Percentiles rank a stretch among this genome's conserved stretches.
Evolutionary conservation across 1,140 invertebrate genomes (phyloP).

Genomic region (Hyles euphorbiae): DNA sequence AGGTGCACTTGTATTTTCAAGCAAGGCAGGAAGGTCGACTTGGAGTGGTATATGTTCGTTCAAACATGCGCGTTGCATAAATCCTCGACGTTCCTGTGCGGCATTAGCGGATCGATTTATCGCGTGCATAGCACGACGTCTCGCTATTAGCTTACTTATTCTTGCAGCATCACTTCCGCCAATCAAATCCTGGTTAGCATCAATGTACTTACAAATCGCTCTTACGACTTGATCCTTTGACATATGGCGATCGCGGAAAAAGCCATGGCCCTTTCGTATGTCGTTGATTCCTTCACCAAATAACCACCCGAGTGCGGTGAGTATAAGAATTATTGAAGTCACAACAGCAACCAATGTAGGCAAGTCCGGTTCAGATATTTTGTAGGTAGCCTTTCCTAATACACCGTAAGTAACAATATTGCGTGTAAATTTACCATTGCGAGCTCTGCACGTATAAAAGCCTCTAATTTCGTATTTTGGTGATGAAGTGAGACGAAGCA

Average conservation of each 20-base stretch:
- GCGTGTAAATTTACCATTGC: constrained; percentile 32
- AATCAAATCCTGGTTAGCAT: constrained; percentile 41
- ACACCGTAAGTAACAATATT: constrained; percentile 62
- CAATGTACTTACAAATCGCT: constrained; percentile 48
- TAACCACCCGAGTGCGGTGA: constrained; percentile 50
- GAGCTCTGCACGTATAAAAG: constrained; percentile 57
- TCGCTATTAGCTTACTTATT: constrained; percentile 42
- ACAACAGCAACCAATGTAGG: constrained; percentile 45
- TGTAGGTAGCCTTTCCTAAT: constrained; percentile 41
- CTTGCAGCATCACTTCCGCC: constrained; percentile 34
- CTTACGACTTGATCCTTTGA: constrained; percentile 48
- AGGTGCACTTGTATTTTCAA: constrained; percentile 30
- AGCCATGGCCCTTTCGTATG: constrained; percentile 53
- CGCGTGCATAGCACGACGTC: constrained; percentile 32
- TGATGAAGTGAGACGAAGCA: constrained; percentile 42
- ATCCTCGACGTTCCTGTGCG: constrained; percentile 44
- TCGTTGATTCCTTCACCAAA: constrained; percentile 52
- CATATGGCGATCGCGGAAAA: constrained; percentile 55
- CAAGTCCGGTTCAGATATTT: constrained; percentile 37
- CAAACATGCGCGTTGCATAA: constrained; percentile 30
- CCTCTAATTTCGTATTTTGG: constrained; percentile 44
- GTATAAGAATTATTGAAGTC: constrained; percentile 44
- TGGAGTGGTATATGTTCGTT: constrained; percentile 21
- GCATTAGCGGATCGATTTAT: constrained; percentile 36
- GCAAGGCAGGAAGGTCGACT: constrained; percentile 39